Percentiles rank a stretch among this genome's conserved stretches.
phyloP scores from a whole-genome alignment of 2,113 vertebrate genomes.

The Butastur rufipennis region DNA sequence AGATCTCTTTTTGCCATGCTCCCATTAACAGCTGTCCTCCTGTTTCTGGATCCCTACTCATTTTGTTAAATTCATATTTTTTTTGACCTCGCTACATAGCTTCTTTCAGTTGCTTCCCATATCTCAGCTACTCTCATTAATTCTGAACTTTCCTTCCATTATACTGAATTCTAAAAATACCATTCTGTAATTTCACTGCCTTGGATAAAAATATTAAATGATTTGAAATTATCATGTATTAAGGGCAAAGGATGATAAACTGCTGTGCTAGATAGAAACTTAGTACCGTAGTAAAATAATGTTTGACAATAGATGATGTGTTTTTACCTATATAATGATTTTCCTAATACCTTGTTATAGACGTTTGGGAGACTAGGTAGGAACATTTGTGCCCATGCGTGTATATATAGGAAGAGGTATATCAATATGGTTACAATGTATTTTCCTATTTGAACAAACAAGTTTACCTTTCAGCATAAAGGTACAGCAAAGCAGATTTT shows the following conservation, averaged over 20 bases:
- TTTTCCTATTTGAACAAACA: neutral
- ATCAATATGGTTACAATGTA: accelerated
- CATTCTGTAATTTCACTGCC: slow-evolving; percentile 6
- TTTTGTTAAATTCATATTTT: neutral
- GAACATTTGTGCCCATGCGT: neutral
- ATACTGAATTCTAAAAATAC: slow-evolving; percentile 39
- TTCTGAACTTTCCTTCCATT: slow-evolving; percentile 16
- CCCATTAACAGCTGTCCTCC: neutral
- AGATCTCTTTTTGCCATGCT: neutral
- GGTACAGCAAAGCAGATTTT: neutral
- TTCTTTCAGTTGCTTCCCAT: neutral
- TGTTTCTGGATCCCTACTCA: neutral
- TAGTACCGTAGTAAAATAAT: neutral
- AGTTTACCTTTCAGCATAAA: neutral
- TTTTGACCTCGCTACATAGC: neutral
- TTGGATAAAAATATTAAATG: neutral
- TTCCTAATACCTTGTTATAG: neutral
- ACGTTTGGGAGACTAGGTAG: neutral
- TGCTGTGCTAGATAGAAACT: neutral
- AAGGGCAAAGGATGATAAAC: neutral
- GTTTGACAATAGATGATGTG: neutral
- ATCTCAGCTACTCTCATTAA: slow-evolving; percentile 25
- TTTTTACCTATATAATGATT: neutral
- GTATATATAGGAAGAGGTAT: neutral
- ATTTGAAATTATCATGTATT: neutral